Base-by-base conservation (phyloP, 2,888 invertebrate species). In the Blastobasis lacticolella region DNA sequence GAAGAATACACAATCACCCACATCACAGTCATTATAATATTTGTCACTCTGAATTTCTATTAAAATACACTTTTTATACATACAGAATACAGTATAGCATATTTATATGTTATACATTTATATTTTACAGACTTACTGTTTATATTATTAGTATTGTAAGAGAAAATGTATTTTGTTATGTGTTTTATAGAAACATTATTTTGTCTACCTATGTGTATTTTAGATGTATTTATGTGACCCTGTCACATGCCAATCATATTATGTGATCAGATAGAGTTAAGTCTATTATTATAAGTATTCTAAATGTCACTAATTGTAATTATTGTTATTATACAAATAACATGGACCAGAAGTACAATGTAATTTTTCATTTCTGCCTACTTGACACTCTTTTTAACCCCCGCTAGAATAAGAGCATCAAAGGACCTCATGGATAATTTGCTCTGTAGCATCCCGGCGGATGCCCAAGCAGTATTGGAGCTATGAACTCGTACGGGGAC, bases 141-240 rank as follows among this genome's bases (percentile, higher is more conserved):
- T 23, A 23, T 23, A 23, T 23, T 23, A 23, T 23, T 23, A 23
- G 23, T 23, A 23, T 23, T 23, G 23, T 23, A 23, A 23, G 23
- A 49, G 50, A 49, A 55, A 51, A 58, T 53, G 56, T 59, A 61
- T 60, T 56, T 51, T 53, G 53, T 54, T 61, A 62, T 60, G 62
- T 61, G 62, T 61, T 64, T 58, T 54, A 62, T 62, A 54, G 60
- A 53, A 64, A 57, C 61, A 57, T 62, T 63, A 58, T 62, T 64
- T 64, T 61, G 56, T 67, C 2, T 23, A 23, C 23, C 23, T 23
- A 60, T 70, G 61, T 71, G 66, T 69, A 72, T 69, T 69, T 64
- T 59, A 61, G 62, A 58, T 59, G 55, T 53, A 49, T 48, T 46
- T 46, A 43, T 37, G 45, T 38, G 45, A 47, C 23, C 49, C 52